Evolutionary conservation across 2,113 vertebrate genomes (phyloP), one percentile per base, ranked within the genome.

Genomic region (Scartelaos histophorus): DNA sequence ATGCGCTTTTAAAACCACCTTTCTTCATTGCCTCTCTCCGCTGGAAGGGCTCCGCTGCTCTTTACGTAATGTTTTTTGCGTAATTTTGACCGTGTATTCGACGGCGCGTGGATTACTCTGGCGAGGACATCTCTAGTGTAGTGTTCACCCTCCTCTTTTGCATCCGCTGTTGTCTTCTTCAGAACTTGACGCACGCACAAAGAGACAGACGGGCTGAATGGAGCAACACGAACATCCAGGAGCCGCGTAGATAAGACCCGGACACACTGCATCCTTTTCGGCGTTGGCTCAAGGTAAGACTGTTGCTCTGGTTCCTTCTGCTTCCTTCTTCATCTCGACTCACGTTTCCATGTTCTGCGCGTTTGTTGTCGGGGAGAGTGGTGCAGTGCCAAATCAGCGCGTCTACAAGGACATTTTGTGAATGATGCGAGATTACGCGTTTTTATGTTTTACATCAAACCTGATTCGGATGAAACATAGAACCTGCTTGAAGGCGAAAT

Each of bases 301-400:
- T 45, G 43, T 13, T 62, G 69, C 7, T 58, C 3, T 54, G 16
- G 76, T 70, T 25, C 17, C 67, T 64, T 25, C 58, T 34, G n/a
- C 47, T 67, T 56, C 56, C 22, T 25, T 76, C 76, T 77, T 62
- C 75, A 78, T 34, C 74, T 67, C 61, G 6, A 21, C 69, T 83
- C 79, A 78, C 77, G 74, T 87, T 78, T 78, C 66, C 81, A 80
- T 71, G 75, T 79, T 79, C 73, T 76, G 75, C 71, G 46, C 69
- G 51, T 74, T 80, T 82, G 76, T 84, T 84, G 67, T 76, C 58
- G 45, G 24, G 35, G 78, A 71, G 86, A 91, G 87, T 93, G 91
- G 88, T 93, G 91, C 92, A 93, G 57, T 89, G 91, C 91, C 90
- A 92, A 89, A 87, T 81, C 70, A 67, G 51, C 13, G 78, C 77